Conservation (phyloP, 2,797 vertebrate genomes). For the Tadarida brasiliensis region DNA sequence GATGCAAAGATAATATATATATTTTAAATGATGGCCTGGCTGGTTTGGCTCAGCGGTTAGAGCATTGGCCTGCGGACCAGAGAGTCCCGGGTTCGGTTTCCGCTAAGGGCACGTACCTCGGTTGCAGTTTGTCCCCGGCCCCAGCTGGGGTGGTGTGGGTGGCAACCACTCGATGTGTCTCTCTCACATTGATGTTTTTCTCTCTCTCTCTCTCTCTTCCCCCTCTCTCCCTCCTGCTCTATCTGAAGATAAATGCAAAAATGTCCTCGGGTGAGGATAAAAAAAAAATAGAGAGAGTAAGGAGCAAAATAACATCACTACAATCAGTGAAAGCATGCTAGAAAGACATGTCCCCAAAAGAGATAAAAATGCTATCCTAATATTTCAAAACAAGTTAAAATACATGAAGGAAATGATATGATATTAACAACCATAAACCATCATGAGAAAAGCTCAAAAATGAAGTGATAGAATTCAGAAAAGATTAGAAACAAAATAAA, state of each 20-base stretch:
- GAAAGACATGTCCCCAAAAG: not conserved
- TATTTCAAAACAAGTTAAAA: not conserved
- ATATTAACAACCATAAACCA: not conserved
- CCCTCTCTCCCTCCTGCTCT: not conserved
- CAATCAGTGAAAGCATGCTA: not conserved
- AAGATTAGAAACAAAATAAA: not conserved
- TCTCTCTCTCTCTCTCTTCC: not conserved
- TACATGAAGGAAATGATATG: too few species aligned
- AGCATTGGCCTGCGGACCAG: too few species aligned
- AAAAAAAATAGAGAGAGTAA: too few species aligned
- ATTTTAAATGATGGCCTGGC: not conserved
- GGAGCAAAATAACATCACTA: not conserved
- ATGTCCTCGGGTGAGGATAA: too few species aligned
- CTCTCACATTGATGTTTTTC: not conserved
- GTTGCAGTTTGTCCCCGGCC: too few species aligned
- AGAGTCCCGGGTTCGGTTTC: too few species aligned
- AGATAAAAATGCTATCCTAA: not conserved
- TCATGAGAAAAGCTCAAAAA: not conserved
- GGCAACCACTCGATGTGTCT: not conserved
- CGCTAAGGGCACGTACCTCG: too few species aligned
- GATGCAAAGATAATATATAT: not conserved
- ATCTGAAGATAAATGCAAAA: too few species aligned
- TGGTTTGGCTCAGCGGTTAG: not conserved
- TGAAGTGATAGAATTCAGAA: not conserved
- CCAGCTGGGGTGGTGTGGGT: too few species aligned